Evolutionary conservation across 2,113 vertebrate genomes (phyloP).

Genomic region (Apodemus sylvaticus): DNA sequence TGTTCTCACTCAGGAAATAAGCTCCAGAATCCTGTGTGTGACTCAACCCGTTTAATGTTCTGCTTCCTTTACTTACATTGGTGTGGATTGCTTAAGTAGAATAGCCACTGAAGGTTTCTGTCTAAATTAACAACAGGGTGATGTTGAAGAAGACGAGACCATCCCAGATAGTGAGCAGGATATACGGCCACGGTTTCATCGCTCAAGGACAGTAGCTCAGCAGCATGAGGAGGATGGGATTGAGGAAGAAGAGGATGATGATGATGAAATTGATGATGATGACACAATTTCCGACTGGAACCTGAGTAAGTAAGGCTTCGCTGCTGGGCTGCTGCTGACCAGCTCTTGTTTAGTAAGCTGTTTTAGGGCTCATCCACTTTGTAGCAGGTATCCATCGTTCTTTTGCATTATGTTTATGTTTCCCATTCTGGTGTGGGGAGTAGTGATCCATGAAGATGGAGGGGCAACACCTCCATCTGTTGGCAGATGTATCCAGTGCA

Average conservation of each 20-base stretch:
- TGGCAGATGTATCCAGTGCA: neutral
- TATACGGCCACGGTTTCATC: slow-evolving; percentile 96
- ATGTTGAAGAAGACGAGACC: slow-evolving; percentile 96
- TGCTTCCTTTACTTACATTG: neutral
- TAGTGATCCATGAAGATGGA: neutral
- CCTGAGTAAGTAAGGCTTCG: slow-evolving; percentile 89
- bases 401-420: neutral
- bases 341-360: neutral
- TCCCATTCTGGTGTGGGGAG: neutral
- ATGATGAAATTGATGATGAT: slow-evolving; percentile 95
- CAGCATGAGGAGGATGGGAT: slow-evolving; percentile 95
- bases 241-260: slow-evolving; percentile 93
- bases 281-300: slow-evolving; percentile 99
- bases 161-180: slow-evolving; percentile 98
- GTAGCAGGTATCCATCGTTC: neutral
- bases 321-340: neutral
- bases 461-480: neutral
- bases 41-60: neutral
- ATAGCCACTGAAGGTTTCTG: neutral
- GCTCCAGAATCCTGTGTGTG: neutral
- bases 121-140: slow-evolving; percentile 86
- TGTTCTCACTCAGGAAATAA: neutral
- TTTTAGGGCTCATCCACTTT: neutral
- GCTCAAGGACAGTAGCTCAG: slow-evolving; percentile 95
- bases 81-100: neutral